Evolutionary conservation across 2,113 vertebrate genomes (phyloP), one percentile per base, ranked within the genome.

Genomic region (Promerops cafer): DNA sequence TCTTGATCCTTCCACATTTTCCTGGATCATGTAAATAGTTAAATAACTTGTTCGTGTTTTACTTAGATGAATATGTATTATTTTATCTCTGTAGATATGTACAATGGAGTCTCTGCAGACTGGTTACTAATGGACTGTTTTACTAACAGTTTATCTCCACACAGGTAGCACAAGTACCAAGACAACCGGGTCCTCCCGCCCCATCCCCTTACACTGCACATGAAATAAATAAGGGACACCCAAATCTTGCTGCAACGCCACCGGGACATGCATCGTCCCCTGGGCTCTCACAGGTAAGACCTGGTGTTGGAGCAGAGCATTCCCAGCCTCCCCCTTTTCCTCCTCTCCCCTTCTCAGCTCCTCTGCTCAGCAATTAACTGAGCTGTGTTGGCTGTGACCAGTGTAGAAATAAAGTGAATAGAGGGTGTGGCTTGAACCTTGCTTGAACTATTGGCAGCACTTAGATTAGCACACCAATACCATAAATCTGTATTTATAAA

Each of bases 191-290:
- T 94, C 97, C 98, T 95, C 97, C 97, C 19, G 98, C 99, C 91
- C 98, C 99, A 94, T 98, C 98, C 97, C 98, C 98, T 91, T 99
- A 98, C 93, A 97, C 98, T 97, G 97, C 99, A 96, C 99, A 99
- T 96, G 99, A 99, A 97, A 98, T 99, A 98, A 98, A 97, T 98
- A 99, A 99, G 98, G 99, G 99, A 97, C 99, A 99, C 96, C 98
- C 99, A 26, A 99, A 97, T 94, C 98, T 99, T 96, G 98, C 98
- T 56, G 99, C 98, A 87, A 99, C 99, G 5, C 99, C 99, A 40
- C 99, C 99, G 37, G 99, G 99, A 97, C 99, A 99, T 97, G 98
- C 99, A 39, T 98, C 99, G 92, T 99, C 99, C 95, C 98, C 98
- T 80, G 98, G 98, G 96, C 99, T 99, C 95, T 99, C 99, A 98